phyloP scores from a whole-genome alignment of 2,113 vertebrate species.

The Tricholaema leucomelas region DNA sequence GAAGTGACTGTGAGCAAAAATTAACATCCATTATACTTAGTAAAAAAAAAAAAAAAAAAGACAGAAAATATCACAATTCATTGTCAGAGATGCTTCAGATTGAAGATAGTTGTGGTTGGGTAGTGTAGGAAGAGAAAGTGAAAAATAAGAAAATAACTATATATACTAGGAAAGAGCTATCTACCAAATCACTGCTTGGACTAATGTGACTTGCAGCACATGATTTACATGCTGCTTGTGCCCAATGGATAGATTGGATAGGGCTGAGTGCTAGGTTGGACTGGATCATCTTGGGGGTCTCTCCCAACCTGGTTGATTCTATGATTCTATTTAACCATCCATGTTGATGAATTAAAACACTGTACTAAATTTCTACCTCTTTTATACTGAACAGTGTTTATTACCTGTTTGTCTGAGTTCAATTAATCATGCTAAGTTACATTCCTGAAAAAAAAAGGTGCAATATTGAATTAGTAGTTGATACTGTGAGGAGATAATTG shows the following conservation, averaged over 20 bases:
- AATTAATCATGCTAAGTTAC: not conserved
- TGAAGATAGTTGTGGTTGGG: rapidly evolving
- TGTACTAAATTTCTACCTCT: not conserved
- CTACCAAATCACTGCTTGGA: not conserved
- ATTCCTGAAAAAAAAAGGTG: not conserved
- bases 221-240: not conserved
- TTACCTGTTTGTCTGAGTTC: not conserved
- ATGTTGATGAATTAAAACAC: not conserved
- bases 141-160: not conserved
- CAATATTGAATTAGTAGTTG: not conserved
- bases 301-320: no score
- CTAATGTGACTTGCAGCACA: not conserved
- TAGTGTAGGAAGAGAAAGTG: not conserved
- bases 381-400: not conserved
- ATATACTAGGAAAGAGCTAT: not conserved
- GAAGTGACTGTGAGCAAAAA: not conserved
- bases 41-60: not conserved
- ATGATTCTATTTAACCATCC: not conserved
- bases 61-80: not conserved
- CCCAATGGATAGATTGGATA: no score
- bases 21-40: not conserved
- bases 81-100: not conserved
- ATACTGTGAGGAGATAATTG: not conserved
- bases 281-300: no score
- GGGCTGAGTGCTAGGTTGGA: no score